phyloP scores from a whole-genome alignment of 1,140 invertebrate genomes.

The Cheumatopsyche charites region DNA sequence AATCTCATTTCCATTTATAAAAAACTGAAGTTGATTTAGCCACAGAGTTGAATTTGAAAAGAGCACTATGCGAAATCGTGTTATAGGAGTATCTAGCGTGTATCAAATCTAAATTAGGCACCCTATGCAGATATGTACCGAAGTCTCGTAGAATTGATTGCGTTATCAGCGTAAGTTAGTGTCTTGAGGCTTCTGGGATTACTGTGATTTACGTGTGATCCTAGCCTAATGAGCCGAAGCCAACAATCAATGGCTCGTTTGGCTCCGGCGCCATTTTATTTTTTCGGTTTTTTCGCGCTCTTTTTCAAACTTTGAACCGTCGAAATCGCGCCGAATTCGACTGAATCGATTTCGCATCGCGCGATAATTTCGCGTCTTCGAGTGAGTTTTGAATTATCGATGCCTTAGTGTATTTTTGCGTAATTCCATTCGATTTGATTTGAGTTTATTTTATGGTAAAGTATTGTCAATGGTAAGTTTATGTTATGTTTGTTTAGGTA shows the following conservation, averaged over 20 bases:
- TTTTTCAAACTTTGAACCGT: background rate
- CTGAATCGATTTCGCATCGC: background rate
- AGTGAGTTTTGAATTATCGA: background rate
- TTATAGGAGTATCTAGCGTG: too few species aligned
- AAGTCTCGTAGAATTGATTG: slow-evolving; percentile 44
- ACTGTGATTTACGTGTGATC: slow-evolving; percentile 43
- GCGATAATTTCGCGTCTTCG: background rate
- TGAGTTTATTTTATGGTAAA: too few species aligned
- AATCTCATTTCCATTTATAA: too few species aligned
- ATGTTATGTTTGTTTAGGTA: too few species aligned
- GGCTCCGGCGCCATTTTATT: background rate
- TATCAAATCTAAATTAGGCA: too few species aligned
- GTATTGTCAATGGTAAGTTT: too few species aligned
- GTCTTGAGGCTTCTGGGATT: slow-evolving; percentile 38
- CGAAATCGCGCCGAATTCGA: background rate
- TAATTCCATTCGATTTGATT: too few species aligned
- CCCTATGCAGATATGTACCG: too few species aligned
- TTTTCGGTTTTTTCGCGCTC: background rate
- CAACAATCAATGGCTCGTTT: slow-evolving; percentile 33
- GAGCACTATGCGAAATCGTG: too few species aligned
- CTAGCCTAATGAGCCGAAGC: slow-evolving; percentile 31
- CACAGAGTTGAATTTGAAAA: too few species aligned
- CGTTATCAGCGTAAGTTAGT: slow-evolving; percentile 45
- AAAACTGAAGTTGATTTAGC: too few species aligned
- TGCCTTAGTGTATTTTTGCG: too few species aligned